Percentiles rank a stretch among this genome's conserved stretches.
phyloP scores from a whole-genome alignment of 92 coral and sea anemone species.

The Parazoanthus darwini region DNA sequence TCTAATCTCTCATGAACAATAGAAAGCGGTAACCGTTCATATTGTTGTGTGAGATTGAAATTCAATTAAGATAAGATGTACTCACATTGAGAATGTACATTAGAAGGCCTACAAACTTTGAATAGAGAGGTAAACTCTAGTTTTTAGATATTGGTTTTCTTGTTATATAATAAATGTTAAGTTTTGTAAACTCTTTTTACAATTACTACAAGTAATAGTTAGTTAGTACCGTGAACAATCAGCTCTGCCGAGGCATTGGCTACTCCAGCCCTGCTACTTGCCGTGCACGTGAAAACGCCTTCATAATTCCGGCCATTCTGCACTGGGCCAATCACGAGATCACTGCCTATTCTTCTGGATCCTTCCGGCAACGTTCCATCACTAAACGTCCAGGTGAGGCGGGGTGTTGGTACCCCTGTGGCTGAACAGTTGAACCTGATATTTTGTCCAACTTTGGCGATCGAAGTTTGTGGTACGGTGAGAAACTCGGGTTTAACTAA shows the following conservation, averaged over 20 bases:
- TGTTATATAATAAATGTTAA: no score
- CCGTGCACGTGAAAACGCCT: slow-evolving; percentile 51
- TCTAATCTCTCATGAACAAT: no score
- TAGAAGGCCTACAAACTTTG: no score
- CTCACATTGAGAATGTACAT: no score
- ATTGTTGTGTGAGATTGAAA: no score
- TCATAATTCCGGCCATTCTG: slow-evolving; percentile 19
- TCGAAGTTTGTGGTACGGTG: slow-evolving; percentile 18
- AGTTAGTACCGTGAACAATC: slow-evolving; percentile 42
- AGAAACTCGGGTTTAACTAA: slow-evolving; percentile 52
- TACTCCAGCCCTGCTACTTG: slow-evolving; percentile 49
- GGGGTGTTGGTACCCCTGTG: slow-evolving; percentile 53
- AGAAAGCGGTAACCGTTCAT: no score
- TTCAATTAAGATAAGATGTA: no score
- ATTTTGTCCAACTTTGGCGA: background rate
- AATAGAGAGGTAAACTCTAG: no score
- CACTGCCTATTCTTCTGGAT: background rate
- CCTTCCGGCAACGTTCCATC: slow-evolving; percentile 33
- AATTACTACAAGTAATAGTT: background rate
- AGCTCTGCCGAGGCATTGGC: slow-evolving; percentile 40
- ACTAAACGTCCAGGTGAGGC: slow-evolving; percentile 47
- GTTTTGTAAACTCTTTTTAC: no score
- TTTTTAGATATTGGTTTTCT: no score
- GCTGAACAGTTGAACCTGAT: slow-evolving; percentile 53
- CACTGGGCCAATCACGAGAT: slow-evolving; percentile 26